Base-by-base conservation (phyloP, 2,888 invertebrate species). In the Agrochola circellaris region DNA sequence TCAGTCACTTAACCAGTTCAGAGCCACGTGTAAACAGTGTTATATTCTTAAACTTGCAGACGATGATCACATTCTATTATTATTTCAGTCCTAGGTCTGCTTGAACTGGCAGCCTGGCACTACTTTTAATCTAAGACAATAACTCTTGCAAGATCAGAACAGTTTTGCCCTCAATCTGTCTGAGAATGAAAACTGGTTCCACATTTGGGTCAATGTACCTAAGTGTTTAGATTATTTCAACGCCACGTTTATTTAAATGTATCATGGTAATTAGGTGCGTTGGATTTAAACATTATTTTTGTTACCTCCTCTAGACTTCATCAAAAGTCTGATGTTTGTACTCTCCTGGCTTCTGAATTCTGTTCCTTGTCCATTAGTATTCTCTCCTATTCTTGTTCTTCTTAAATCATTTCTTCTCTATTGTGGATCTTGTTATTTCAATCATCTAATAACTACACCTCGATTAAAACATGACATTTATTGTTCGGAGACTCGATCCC, bases 161-260 rank as follows among this genome's bases (percentile, higher is more conserved):
- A 34, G 73, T 56, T 73, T 68, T 81, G 81, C 75, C 56, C 84
- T 56, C 81, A 81, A 87, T 84, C 67, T 84, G 77, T 84, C 75
- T 54, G 61, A 62, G 75, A 74, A 64, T 70, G 71, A 72, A 69
- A 77, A 75, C 81, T 74, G 51, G 79, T 54, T 38, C 64, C 62
- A 64, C 69, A 82, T 67, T 73, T 65, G 60, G 86, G 73, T 72
- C 79, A 79, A 30, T 85, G 67, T 78, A 75, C 65, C 42, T 78
- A 66, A 82, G 67, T 64, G 82, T 75, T 74, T 77, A 51, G 48
- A 76, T 51, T 78, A 82, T 85, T 78, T 81, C 76, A 73, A 77
- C 77, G 64, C 67, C 42, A 54, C 30, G 48, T 85, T 62, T 70
- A 81, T 81, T 81, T 73, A 67, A 60, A 75, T 64, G 30, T 66